Evolutionary conservation across 2,113 vertebrate genomes (phyloP).

Genomic region (Eptesicus fuscus): DNA sequence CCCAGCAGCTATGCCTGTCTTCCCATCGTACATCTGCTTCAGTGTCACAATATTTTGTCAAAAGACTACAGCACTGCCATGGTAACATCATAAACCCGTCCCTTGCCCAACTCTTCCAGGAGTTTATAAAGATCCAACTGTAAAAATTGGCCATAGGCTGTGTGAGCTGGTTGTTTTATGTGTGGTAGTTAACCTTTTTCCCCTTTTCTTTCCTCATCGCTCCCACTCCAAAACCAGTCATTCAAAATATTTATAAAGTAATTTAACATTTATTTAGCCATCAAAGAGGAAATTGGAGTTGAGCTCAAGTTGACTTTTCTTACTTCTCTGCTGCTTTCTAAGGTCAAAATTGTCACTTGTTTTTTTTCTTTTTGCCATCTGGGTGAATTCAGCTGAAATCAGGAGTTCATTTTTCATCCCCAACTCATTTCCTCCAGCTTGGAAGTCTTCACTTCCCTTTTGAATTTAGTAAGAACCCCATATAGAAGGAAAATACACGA

Average conservation of each 20-base stretch:
- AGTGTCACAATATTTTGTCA: constrained; percentile 64
- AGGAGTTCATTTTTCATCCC: neutral
- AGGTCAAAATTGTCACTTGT: neutral
- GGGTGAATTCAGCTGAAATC: neutral
- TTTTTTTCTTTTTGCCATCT: neutral
- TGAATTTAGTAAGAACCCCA: neutral
- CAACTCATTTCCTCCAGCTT: neutral
- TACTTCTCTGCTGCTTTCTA: neutral
- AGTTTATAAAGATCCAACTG: constrained; percentile 66
- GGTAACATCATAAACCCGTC: constrained; percentile 38
- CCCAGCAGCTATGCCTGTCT: neutral
- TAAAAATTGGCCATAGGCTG: constrained; percentile 45
- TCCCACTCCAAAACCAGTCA: neutral
- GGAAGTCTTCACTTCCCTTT: constrained; percentile 9
- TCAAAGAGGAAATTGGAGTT: constrained; percentile 4
- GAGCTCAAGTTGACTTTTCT: constrained; percentile 5
- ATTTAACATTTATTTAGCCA: constrained; percentile 50
- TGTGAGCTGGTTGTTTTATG: constrained; percentile 27
- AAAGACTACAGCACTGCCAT: constrained; percentile 37
- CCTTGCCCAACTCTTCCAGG: constrained; percentile 10
- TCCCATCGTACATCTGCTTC: constrained; percentile 4
- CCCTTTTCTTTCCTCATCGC: neutral
- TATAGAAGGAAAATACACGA: neutral
- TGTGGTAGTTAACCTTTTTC: constrained; percentile 19
- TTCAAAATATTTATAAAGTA: constrained; percentile 51